A percentile compares a stretch with the other conserved stretches of the same genome.
Conservation (phyloP, 2,113 vertebrate species). For the human region DNA sequence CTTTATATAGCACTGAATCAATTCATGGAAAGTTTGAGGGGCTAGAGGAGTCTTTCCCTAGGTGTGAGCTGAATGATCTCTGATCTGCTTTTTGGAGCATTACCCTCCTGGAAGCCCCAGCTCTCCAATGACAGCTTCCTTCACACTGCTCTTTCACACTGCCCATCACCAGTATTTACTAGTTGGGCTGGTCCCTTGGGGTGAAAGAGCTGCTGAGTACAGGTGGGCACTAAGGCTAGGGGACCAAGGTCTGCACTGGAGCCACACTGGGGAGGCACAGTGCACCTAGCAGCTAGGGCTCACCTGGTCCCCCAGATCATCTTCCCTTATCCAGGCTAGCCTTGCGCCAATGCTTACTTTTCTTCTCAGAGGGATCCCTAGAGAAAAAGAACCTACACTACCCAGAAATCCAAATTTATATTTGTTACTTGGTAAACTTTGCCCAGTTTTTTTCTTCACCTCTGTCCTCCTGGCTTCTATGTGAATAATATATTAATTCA, state of each 20-base stretch:
- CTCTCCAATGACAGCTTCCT: not conserved
- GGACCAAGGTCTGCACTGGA: not conserved
- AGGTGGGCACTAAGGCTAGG: not conserved
- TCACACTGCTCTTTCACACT: too few relatives aligned
- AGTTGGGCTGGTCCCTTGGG: too few relatives aligned
- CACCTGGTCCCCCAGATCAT: not conserved
- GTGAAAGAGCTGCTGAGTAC: not conserved
- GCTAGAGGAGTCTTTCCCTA: not conserved
- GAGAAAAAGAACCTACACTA: not conserved
- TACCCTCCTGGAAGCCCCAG: not conserved
- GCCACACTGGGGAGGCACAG: fast-evolving
- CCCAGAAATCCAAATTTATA: not conserved
- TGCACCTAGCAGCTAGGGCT: not conserved
- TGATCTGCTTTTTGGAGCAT: not conserved
- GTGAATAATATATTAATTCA: constrained; percentile 23
- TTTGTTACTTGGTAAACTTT: not conserved
- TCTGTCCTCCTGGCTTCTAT: not conserved
- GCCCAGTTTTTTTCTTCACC: not conserved
- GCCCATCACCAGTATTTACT: not conserved
- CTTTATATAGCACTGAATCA: not conserved
- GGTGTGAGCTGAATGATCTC: not conserved
- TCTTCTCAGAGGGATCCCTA: not conserved
- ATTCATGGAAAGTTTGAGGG: not conserved
- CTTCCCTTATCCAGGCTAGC: not conserved
- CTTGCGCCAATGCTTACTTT: not conserved